Evolutionary conservation across 2,797 vertebrate genomes (phyloP), one percentile per base, ranked within the genome.

Genomic region (Chelonia mydas): DNA sequence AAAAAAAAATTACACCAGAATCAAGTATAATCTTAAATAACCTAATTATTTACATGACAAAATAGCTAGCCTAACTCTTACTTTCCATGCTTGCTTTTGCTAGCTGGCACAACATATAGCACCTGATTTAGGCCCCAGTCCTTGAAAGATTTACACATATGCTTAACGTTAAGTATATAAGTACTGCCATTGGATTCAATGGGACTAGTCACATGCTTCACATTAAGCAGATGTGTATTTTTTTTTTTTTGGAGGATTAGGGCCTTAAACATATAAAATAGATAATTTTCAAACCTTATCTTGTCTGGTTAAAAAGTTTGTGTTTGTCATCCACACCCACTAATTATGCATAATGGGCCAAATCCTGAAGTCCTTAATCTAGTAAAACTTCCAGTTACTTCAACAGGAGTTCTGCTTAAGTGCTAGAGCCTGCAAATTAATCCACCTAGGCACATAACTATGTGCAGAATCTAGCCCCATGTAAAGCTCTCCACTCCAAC

Each of bases 261-360:
- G 1, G 5, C 89, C 82, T 83, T 83, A 21, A 45, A 88, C 51
- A 65, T 45, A n/a, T 53, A 68, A 77, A 87, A 27, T 41, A 3
- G 51, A 7, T 61, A 51, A 49, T 57, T 45, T 57, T 81, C 37
- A 81, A 45, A 28, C 8, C 16, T 2, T 0, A 0, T 50, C 21
- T 49, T 1, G 11, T 28, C 90, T 76, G 45, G 3, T 45, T 49
- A 55, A 81, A 90, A 37, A 6, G 3, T 13, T 72, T 92, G 61
- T 76, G 55, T 27, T 78, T 87, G 59, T 47, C 19, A 89, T 41
- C 19, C n/a, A 72, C 65, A 72, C 33, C 65, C 21, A 72, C 37
- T 72, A 72, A 72, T 37, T 41, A 72, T 41, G 33, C 17, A 37
- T 19, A 61, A 28, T 6, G 11, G 1, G 19, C 76, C 57, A 80